These are phyloP conservation scores for Noctilio leporinus DNA, from an alignment of 2,113 vertebrate species.

Conservation along the genomic window DNA sequence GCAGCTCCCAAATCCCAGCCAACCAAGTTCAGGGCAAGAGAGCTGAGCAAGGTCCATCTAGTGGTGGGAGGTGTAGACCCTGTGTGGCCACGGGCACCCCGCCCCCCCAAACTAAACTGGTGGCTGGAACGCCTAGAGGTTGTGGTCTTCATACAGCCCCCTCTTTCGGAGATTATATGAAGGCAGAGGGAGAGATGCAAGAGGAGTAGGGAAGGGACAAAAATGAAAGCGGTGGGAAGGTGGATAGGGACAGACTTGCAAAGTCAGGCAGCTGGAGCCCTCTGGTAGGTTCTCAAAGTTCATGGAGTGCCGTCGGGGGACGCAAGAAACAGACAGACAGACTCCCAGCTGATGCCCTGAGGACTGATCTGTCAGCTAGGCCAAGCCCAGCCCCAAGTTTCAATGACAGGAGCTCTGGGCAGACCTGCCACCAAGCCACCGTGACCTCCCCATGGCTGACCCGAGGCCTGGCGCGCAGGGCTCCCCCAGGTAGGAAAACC, in stretches of 20 bases:
- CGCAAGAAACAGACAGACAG: neutral
- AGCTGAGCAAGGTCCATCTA: no score
- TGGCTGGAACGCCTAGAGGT: neutral
- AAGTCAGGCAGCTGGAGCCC: neutral
- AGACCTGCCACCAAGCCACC: constrained; percentile 6
- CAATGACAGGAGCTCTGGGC: neutral
- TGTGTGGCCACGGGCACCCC: no score
- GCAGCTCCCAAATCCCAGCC: accelerated
- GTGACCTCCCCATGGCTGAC: no score
- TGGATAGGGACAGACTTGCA: neutral
- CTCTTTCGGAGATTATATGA: neutral
- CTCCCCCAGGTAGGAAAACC: neutral
- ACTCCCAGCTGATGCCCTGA: neutral
- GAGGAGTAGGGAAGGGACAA: neutral
- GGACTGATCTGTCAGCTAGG: neutral
- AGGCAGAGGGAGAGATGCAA: neutral
- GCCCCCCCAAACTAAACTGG: no score
- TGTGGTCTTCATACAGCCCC: neutral
- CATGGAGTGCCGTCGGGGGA: no score
- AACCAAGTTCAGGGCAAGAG: accelerated
- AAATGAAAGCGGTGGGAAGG: neutral
- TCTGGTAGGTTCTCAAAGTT: no score
- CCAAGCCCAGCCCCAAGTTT: neutral
- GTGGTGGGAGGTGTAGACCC: neutral
- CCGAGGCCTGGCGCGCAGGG: no score